phyloP scores from a whole-genome alignment of 1,140 invertebrate species.

The Tetramorium simillimum region DNA sequence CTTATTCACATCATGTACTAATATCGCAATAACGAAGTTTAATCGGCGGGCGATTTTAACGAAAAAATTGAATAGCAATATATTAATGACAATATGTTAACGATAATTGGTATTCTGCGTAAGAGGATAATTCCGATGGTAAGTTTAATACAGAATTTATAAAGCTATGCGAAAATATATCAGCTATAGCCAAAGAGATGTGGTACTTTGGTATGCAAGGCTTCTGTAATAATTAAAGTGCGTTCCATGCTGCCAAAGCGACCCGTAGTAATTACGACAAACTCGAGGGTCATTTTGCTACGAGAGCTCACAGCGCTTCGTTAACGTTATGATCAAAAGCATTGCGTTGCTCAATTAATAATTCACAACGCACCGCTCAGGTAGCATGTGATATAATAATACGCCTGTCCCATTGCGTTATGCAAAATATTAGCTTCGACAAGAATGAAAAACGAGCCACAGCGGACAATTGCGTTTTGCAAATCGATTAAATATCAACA shows the following conservation, averaged over 20 bases:
- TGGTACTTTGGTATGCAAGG: conserved; percentile 24
- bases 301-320: conserved; percentile 45
- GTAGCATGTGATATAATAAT: conserved; percentile 52
- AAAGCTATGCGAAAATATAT: conserved; percentile 32
- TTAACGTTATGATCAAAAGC: conserved; percentile 60
- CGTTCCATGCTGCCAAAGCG: conserved; percentile 39
- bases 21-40: neutral
- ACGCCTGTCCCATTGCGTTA: conserved; percentile 9
- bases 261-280: conserved; percentile 53
- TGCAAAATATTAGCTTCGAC: neutral
- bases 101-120: too few relatives aligned
- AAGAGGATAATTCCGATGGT: neutral
- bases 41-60: neutral
- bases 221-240: conserved; percentile 53
- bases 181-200: neutral
- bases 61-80: neutral
- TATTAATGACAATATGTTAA: neutral
- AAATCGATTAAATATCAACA: conserved; percentile 40
- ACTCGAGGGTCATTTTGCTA: conserved; percentile 45
- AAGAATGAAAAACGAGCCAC: conserved; percentile 26
- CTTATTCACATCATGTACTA: neutral
- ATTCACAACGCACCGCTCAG: conserved; percentile 49
- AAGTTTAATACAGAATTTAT: conserved; percentile 1
- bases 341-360: conserved; percentile 58
- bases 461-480: conserved; percentile 1